Evolutionary conservation across 2,797 vertebrate species (phyloP).

Genomic region (Ctenopoma multispine): DNA sequence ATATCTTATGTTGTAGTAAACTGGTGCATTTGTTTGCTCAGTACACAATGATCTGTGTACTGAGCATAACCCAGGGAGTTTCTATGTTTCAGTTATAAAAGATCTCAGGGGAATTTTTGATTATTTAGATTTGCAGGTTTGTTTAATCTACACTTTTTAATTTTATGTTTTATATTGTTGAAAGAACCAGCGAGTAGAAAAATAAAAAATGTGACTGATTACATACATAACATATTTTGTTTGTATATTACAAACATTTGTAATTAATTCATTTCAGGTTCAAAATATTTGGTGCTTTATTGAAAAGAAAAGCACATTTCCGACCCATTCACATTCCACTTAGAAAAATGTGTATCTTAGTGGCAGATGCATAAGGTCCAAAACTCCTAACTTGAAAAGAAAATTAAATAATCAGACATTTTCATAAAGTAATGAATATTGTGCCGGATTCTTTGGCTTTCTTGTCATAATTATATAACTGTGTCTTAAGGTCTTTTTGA

Average conservation of each 20-base stretch:
- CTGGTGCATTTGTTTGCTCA: constrained; percentile 16
- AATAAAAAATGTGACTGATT: not conserved
- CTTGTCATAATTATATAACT: not conserved
- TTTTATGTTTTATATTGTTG: constrained; percentile 31
- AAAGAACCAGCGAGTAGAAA: not conserved
- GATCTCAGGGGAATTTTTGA: constrained; percentile 66
- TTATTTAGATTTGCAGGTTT: constrained; percentile 17
- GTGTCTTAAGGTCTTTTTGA: not conserved
- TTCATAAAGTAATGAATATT: not conserved
- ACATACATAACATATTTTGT: not conserved
- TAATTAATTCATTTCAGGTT: not conserved
- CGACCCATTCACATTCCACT: constrained; percentile 13
- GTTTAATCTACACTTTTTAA: constrained; percentile 23
- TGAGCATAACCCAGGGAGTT: constrained; percentile 1
- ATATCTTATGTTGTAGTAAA: constrained; percentile 24
- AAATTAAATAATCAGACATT: not conserved
- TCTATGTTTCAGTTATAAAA: constrained; percentile 18
- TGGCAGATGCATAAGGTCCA: not conserved
- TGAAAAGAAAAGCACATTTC: constrained; percentile 1
- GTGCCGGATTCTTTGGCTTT: not conserved
- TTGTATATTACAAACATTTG: constrained; percentile 1
- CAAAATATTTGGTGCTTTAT: too few relatives aligned
- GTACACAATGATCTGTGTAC: constrained; percentile 6
- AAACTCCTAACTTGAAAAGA: not conserved
- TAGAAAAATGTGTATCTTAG: not conserved